phyloP scores from a whole-genome alignment of 2,888 invertebrate species.

The Brachyopa scutellaris region DNA sequence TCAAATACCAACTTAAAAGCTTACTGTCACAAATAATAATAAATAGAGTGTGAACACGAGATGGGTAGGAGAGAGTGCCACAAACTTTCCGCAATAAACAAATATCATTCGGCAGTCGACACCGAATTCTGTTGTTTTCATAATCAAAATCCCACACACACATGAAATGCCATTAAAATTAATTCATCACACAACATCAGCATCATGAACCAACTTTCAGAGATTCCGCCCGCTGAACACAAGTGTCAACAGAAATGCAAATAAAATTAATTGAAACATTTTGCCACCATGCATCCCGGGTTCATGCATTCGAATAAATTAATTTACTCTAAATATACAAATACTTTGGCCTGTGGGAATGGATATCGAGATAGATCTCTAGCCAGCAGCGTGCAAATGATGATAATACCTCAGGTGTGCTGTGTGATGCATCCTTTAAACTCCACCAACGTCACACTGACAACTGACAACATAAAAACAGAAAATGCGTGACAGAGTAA shows the following conservation, averaged over 20 bases:
- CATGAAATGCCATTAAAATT: constrained; percentile 70
- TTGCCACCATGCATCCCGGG: constrained; percentile 72
- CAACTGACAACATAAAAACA: not conserved
- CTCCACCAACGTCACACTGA: not conserved
- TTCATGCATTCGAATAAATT: constrained; percentile 81
- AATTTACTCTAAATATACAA: constrained; percentile 79
- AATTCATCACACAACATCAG: constrained; percentile 55
- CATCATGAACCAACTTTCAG: constrained; percentile 18
- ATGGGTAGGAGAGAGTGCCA: no score
- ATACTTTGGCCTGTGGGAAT: constrained; percentile 60
- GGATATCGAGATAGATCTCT: not conserved
- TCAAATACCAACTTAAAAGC: constrained; percentile 59
- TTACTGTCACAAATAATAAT: constrained; percentile 52
- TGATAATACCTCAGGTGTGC: constrained; percentile 46
- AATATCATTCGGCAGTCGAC: not conserved
- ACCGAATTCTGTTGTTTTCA: constrained; percentile 27
- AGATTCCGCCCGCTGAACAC: constrained; percentile 66
- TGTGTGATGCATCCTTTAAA: constrained; percentile 41
- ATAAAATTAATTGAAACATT: constrained; percentile 77
- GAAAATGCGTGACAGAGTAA: constrained; percentile 29
- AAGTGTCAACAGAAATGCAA: constrained; percentile 78
- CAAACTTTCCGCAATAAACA: constrained; percentile 4
- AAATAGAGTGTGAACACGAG: constrained; percentile 8
- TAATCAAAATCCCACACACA: constrained; percentile 63
- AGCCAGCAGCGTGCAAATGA: constrained; percentile 11